Conservation (phyloP, 2,797 vertebrate species). For the Peromyscus eremicus region DNA sequence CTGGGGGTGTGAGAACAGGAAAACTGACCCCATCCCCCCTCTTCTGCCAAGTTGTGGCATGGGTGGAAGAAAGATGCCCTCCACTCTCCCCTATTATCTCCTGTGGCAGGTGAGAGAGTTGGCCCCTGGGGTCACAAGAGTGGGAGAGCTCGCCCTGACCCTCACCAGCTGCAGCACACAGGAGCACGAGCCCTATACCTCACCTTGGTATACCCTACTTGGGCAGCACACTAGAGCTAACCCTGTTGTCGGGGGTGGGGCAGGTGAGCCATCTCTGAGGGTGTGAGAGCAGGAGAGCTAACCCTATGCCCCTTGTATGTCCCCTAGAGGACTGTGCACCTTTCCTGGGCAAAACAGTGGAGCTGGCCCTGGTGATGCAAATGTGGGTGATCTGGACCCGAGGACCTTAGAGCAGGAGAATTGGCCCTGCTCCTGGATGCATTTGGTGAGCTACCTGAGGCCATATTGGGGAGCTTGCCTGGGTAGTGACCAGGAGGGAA, state of each 20-base stretch:
- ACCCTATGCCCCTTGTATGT: no score
- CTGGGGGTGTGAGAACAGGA: neutral
- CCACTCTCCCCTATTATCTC: neutral
- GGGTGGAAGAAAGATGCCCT: neutral
- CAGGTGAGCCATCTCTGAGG: no score
- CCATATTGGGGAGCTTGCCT: neutral
- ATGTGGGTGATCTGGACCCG: no score
- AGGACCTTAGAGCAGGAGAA: no score
- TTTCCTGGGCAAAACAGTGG: neutral
- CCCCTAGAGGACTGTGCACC: neutral
- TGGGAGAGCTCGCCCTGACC: no score
- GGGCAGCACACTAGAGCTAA: neutral
- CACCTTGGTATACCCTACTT: no score
- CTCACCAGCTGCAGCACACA: no score
- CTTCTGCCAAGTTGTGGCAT: neutral
- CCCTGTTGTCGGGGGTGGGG: neutral
- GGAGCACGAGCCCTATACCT: no score
- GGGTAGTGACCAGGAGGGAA: neutral
- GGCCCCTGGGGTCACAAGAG: no score
- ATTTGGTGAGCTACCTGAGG: no score
- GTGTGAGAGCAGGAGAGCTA: neutral
- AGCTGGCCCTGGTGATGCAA: no score
- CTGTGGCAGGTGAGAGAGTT: neutral
- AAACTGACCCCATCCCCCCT: neutral
- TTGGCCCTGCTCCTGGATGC: neutral